Evolutionary conservation across 2,113 vertebrate genomes (phyloP), one percentile per base, ranked within the genome.

Genomic region (Sula dactylatra): DNA sequence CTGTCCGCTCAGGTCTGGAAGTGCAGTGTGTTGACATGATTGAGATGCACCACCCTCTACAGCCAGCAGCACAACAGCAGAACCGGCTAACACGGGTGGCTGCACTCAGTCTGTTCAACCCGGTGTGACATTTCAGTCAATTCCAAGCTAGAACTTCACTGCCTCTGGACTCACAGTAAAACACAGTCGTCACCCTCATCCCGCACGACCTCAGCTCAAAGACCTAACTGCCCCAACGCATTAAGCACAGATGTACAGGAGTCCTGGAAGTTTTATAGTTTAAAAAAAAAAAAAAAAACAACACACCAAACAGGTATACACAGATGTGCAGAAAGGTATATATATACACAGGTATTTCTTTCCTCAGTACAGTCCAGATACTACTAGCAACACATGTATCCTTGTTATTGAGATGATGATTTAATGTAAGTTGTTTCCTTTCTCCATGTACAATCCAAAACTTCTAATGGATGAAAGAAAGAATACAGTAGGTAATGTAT

Each of bases 1-100:
- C 1, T 4, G 5, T 4, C 13, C 0, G 4, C 65, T 17, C 6
- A 31, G 34, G 45, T 0, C 25, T 27, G 76, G 7, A 25, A 52
- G 70, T 9, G 16, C 59, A 3, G 9, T 0, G 9, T 12, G 4
- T 0, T 4, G 49, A 29, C 66, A 2, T 0, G 19, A 56, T 3
- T 0, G 4, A 40, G 38, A 61, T 1, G 47, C 38, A 9, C 14
- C 6, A 10, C 10, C 50, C n/a, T 31, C 22, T 11, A 2, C 2
- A 42, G 76, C 17, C 81, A 17, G 93, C 52, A 69, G 66, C 66
- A 13, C 52, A 8, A 27, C 10, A 22, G 55, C 72, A 9, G 64
- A 54, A 10, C 17, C 9, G 0, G 52, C 58, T 20, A 16, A 2
- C 84, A 77, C 4, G 45, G 56, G 32, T 8, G 73, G 72, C 88